A percentile compares a stretch with the other conserved stretches of the same genome.
Evolutionary conservation across 2,888 invertebrate species (phyloP).

Genomic region (Cephus pulcher): DNA sequence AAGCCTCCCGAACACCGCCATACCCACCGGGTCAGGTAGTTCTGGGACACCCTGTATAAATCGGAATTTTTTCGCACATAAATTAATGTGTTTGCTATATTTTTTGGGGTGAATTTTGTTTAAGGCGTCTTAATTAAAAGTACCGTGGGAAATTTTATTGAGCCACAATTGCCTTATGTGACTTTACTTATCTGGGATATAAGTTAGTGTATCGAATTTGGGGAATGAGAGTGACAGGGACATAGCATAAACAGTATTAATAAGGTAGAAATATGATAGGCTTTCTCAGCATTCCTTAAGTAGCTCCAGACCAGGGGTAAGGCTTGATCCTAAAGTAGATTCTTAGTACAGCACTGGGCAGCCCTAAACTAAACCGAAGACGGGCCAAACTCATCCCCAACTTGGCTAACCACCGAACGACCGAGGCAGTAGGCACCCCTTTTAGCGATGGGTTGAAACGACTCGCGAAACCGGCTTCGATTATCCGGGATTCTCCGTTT

Average conservation of each 20-base stretch:
- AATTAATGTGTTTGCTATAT: neutral
- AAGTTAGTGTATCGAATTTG: neutral
- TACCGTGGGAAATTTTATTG: neutral
- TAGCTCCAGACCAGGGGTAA: conserved; percentile 24
- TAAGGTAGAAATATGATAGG: neutral
- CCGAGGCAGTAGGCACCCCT: conserved; percentile 10
- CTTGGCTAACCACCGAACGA: conserved; percentile 53
- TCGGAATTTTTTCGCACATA: neutral
- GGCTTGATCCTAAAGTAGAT: neutral
- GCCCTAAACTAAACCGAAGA: conserved; percentile 52
- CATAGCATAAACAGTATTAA: neutral
- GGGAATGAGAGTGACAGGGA: neutral
- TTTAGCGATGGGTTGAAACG: conserved; percentile 11
- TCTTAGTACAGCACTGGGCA: neutral
- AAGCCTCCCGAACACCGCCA: no score
- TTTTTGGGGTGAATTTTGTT: neutral
- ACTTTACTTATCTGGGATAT: neutral
- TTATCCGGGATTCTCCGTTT: neutral
- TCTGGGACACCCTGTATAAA: no score
- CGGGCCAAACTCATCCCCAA: conserved; percentile 57
- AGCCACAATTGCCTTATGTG: neutral
- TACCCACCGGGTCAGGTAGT: no score
- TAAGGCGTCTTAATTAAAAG: neutral
- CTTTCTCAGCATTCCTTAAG: neutral
- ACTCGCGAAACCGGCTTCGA: conserved; percentile 6